phyloP scores from a whole-genome alignment of 1,140 invertebrate species.

The Drosophila micromelanica region DNA sequence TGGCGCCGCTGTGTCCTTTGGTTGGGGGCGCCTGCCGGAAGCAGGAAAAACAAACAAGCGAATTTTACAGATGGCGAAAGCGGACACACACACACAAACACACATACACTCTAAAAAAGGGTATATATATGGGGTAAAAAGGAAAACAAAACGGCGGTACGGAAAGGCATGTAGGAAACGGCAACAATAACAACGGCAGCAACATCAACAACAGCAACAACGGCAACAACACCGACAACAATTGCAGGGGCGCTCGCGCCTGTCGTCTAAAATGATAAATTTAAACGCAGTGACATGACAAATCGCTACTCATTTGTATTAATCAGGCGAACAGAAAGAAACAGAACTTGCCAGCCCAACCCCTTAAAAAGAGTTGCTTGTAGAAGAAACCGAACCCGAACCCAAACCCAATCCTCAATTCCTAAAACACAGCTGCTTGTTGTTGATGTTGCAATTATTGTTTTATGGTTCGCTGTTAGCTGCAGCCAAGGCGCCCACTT shows the following conservation, averaged over 20 bases:
- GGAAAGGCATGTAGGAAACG: slow-evolving; percentile 69
- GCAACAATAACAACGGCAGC: slow-evolving; percentile 34
- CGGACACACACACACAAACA: slow-evolving; percentile 12
- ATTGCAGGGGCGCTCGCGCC: slow-evolving; percentile 58
- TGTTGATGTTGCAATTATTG: slow-evolving; percentile 81
- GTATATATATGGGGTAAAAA: slow-evolving; percentile 10
- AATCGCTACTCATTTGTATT: slow-evolving; percentile 82
- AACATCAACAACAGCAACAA: slow-evolving; percentile 30
- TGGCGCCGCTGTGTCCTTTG: slow-evolving; percentile 58
- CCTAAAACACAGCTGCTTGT: slow-evolving; percentile 22
- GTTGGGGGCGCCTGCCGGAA: slow-evolving; percentile 57
- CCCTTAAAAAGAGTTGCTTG: not conserved
- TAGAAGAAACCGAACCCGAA: not conserved
- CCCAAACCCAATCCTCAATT: not conserved
- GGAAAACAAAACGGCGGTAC: slow-evolving; percentile 57
- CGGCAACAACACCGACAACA: slow-evolving; percentile 43
- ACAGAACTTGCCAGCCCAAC: slow-evolving; percentile 14
- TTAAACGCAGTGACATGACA: slow-evolving; percentile 83
- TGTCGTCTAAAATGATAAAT: slow-evolving; percentile 81
- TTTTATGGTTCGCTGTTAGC: slow-evolving; percentile 61
- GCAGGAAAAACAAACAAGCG: slow-evolving; percentile 74
- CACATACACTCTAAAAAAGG: not conserved
- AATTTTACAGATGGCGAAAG: slow-evolving; percentile 52
- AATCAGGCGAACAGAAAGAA: slow-evolving; percentile 67
- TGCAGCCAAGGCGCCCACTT: slow-evolving; percentile 51